Evolutionary conservation across 2,797 vertebrate genomes (phyloP).

Genomic region (Coccyzus lansbergi): DNA sequence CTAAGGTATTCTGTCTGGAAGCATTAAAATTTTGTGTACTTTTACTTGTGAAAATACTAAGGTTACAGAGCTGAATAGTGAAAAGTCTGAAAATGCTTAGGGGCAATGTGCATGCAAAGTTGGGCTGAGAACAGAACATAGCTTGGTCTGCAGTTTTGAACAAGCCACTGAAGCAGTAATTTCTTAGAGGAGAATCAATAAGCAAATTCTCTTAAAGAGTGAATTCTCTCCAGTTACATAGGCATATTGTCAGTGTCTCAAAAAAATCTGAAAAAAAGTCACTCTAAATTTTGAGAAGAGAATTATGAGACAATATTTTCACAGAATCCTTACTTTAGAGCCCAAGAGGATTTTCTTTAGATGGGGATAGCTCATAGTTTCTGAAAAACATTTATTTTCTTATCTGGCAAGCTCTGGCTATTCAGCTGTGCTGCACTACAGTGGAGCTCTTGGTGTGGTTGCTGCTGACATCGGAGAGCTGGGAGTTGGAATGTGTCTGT

Average conservation of each 20-base stretch:
- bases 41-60: background rate
- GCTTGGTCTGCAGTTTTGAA: background rate
- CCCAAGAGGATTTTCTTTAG: background rate
- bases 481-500: slow-evolving; percentile 59
- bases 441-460: rapidly evolving
- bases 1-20: background rate
- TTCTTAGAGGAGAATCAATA: background rate
- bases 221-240: background rate
- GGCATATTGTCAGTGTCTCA: background rate
- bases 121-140: background rate
- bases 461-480: slow-evolving; percentile 24
- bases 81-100: background rate
- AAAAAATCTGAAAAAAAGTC: background rate
- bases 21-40: background rate
- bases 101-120: background rate
- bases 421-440: background rate
- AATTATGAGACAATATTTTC: background rate
- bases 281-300: background rate
- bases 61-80: background rate
- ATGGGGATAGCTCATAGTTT: background rate
- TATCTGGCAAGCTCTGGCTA: background rate
- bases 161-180: background rate
- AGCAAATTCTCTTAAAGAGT: background rate
- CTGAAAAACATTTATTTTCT: slow-evolving; percentile 33
- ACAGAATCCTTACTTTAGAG: background rate